Conservation (phyloP, 2,113 vertebrate genomes). For the Psittacara wagleri region DNA sequence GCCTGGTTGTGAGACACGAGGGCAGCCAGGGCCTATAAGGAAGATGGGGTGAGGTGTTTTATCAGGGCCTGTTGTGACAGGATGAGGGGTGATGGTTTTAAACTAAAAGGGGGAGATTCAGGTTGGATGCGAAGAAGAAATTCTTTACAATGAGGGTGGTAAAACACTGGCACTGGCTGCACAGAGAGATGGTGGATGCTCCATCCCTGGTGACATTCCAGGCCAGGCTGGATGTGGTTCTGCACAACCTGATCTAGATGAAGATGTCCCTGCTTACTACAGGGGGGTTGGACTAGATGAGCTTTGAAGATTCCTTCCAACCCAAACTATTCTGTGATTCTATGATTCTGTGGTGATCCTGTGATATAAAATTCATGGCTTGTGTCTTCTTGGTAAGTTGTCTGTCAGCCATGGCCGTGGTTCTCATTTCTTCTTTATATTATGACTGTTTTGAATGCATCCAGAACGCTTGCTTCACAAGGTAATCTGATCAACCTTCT, state of each 20-base stretch:
- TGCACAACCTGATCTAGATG: not conserved
- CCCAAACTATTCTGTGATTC: not conserved
- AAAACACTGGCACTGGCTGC: not conserved
- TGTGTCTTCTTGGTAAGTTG: not conserved
- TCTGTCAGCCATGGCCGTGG: fast-evolving
- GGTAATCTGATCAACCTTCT: not conserved
- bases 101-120: not conserved
- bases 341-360: not conserved
- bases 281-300: not conserved
- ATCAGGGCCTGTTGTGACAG: not conserved
- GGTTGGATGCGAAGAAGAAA: not conserved
- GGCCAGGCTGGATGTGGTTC: not conserved
- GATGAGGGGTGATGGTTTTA: not conserved
- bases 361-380: not conserved
- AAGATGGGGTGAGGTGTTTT: not conserved
- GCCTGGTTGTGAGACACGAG: fast-evolving
- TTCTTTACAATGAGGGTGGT: not conserved
- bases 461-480: not conserved
- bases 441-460: not conserved
- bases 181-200: not conserved
- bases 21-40: not conserved
- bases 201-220: not conserved
- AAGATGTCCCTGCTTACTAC: not conserved
- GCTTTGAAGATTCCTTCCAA: not conserved
- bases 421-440: not conserved